phyloP scores from a whole-genome alignment of 2,113 vertebrate genomes.

The Argyrosomus japonicus region DNA sequence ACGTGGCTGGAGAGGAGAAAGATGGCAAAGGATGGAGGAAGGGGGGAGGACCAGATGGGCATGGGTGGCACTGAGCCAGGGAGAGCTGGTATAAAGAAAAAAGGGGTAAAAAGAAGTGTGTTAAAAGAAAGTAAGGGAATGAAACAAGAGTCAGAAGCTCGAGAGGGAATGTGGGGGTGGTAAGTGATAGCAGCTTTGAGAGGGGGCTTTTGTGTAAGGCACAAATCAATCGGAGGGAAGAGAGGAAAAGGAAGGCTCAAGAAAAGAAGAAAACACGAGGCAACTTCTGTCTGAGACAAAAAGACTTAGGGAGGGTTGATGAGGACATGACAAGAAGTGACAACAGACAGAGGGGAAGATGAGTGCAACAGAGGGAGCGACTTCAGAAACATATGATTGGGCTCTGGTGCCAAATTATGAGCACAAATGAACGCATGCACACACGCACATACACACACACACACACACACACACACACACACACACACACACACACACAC shows the following conservation, averaged over 20 bases:
- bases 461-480: not conserved
- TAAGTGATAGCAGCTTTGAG: slow-evolving; percentile 8
- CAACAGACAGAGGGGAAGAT: slow-evolving; percentile 51
- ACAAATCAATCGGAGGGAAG: slow-evolving; percentile 16
- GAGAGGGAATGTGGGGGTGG: not conserved
- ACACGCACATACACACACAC: not conserved
- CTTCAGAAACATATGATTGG: slow-evolving; percentile 71
- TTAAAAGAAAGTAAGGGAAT: slow-evolving; percentile 33
- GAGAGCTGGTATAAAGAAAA: slow-evolving; percentile 52
- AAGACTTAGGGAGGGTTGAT: slow-evolving; percentile 1
- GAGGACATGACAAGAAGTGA: slow-evolving; percentile 47
- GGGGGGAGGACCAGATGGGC: slow-evolving; percentile 74
- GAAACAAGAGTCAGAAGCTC: slow-evolving; percentile 13
- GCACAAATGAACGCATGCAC: slow-evolving; percentile 8
- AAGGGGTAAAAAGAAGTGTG: slow-evolving; percentile 18
- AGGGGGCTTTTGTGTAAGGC: slow-evolving; percentile 2
- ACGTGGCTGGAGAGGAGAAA: slow-evolving; percentile 35
- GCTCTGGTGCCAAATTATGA: slow-evolving; percentile 56
- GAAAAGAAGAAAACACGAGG: slow-evolving; percentile 5
- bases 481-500: slow-evolving; percentile 10
- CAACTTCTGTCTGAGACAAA: slow-evolving; percentile 21
- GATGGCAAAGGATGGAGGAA: slow-evolving; percentile 34
- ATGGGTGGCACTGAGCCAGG: slow-evolving; percentile 62
- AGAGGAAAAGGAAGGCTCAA: not conserved
- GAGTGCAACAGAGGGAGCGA: slow-evolving; percentile 48